Evolutionary conservation across 2,113 vertebrate genomes (phyloP).

Genomic region (Saccopteryx leptura): DNA sequence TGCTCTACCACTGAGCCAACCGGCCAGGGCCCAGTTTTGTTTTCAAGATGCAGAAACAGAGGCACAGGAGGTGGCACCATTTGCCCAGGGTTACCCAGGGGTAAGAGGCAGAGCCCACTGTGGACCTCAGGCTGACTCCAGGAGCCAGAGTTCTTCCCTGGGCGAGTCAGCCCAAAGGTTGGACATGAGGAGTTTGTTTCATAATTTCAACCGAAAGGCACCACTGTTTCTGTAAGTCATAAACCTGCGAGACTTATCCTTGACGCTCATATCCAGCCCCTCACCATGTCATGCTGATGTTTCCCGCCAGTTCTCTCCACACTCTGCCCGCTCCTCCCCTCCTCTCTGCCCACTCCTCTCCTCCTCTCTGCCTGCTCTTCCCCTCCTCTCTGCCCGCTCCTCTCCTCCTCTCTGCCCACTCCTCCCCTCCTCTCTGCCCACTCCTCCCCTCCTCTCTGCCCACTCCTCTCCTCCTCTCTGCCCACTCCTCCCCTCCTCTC

Average conservation of each 20-base stretch:
- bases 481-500: too few relatives aligned
- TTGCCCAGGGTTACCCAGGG: background rate
- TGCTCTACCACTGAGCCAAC: too few relatives aligned
- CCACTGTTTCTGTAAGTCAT: background rate
- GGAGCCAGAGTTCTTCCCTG: background rate
- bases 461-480: too few relatives aligned
- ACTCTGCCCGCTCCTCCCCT: too few relatives aligned
- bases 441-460: too few relatives aligned
- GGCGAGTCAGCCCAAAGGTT: background rate
- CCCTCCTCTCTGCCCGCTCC: too few relatives aligned
- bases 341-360: too few relatives aligned
- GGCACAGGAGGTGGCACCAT: background rate
- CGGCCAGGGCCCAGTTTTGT: background rate
- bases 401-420: too few relatives aligned
- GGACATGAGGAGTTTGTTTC: background rate
- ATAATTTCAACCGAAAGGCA: background rate
- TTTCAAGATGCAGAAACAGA: constrained; percentile 4
- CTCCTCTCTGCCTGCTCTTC: too few relatives aligned
- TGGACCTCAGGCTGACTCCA: background rate
- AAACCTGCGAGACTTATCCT: background rate
- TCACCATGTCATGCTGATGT: background rate
- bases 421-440: too few relatives aligned
- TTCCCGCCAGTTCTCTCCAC: background rate
- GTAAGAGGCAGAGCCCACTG: background rate
- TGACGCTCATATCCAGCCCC: background rate